Evolutionary conservation across 2,113 vertebrate genomes (phyloP), one percentile per base, ranked within the genome.

Genomic region (Polypterus senegalus): DNA sequence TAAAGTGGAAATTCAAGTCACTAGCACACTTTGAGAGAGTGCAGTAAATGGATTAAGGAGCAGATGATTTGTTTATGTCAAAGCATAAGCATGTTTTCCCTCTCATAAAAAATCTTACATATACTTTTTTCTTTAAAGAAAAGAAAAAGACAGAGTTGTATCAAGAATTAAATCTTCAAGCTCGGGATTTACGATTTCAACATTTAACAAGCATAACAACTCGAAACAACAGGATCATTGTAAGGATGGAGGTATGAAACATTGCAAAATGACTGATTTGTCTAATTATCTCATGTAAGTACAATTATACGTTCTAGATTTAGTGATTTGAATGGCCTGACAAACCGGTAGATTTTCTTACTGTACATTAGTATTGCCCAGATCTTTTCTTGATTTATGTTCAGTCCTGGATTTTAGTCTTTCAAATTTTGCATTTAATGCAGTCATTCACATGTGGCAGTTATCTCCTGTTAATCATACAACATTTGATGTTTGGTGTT

Each of bases 101-200:
- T 27, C 27, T 3, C 3, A 58, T 46, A 58, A 46, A 7, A 43
- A 43, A 43, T 6, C 57, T 3, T 58, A 43, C 9, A 8, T 58
- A 8, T 58, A 43, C 6, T 44, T 46, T 44, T 58, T 48, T 46
- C 7, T 45, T 49, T 5, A 49, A 62, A 99, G 96, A 98, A 76
- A 95, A 87, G 67, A 98, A 97, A 74, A 99, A 98, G 80, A 93
- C 89, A 0, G 96, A 99, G 68, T 76, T 99, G 44, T 91, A 91
- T 64, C 95, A 98, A 74, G 96, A 99, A 65, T 63, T 98, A 54
- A 83, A 88, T 69, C 92, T 99, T 71, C 96, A 97, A 67, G 92
- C 96, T 58, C 83, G 96, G 83, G 95, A 98, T 69, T 73, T 99
- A 54, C 82, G 96, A 61, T 99, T 99, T 71, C 94, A 97, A 64